These are phyloP conservation scores for Drepana falcataria DNA, from an alignment of 2,888 invertebrate genomes.

Conservation along the genomic window DNA sequence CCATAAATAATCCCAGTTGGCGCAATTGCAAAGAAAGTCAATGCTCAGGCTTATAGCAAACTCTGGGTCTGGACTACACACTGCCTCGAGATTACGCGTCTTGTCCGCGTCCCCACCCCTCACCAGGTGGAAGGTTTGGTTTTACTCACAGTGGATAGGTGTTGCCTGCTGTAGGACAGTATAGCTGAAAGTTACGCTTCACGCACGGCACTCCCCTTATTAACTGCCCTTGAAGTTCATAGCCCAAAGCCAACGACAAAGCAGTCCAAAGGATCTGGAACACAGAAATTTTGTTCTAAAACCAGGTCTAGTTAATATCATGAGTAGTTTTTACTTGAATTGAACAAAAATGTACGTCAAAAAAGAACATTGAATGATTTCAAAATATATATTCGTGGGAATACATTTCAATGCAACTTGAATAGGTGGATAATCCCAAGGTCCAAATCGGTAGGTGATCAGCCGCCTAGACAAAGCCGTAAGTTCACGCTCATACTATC, in stretches of 20 bases:
- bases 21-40: no score
- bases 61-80: no score
- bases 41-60: no score
- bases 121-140: no score
- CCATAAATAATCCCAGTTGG: no score
- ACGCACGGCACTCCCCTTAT: conserved; percentile 94
- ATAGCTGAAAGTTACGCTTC: conserved; percentile 92
- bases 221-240: conserved; percentile 92
- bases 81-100: no score
- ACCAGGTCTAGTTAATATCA: background rate
- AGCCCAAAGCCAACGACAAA: conserved; percentile 89
- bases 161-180: conserved; percentile 94
- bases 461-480: no score
- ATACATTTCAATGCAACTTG: background rate
- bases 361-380: no score
- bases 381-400: background rate
- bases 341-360: no score
- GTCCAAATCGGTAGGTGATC: background rate
- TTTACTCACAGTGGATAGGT: conserved; percentile 91
- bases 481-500: no score
- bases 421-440: background rate
- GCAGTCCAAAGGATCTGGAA: conserved; percentile 93
- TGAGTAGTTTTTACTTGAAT: background rate
- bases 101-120: no score
- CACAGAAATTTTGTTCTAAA: conserved; percentile 2